These are phyloP conservation scores for Rhopilema esculentum DNA, from an alignment of 30 jellyfish, hydroid and myxozoan species.

Conservation along the genomic window DNA sequence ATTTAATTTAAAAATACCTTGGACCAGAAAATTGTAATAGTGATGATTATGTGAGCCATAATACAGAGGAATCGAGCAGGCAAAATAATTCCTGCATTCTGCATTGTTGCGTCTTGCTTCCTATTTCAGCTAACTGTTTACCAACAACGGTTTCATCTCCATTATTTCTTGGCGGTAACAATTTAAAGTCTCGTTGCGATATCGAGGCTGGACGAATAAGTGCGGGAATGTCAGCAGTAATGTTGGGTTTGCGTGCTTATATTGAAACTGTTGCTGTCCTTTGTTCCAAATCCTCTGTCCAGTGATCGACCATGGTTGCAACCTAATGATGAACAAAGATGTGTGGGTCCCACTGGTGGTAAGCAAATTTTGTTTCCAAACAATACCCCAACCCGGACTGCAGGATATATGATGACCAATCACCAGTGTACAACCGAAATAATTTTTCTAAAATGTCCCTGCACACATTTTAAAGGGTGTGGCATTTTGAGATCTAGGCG, in stretches of 20 bases:
- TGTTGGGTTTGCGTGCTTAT: not conserved
- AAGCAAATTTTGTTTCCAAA: not conserved
- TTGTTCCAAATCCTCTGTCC: not conserved
- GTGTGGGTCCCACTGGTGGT: constrained; percentile 66
- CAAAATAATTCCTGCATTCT: constrained; percentile 74
- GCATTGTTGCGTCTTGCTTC: constrained; percentile 14
- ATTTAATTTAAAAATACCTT: constrained; percentile 37
- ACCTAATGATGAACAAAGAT: constrained; percentile 15
- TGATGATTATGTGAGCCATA: constrained; percentile 75
- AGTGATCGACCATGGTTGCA: not conserved
- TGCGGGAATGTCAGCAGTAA: not conserved
- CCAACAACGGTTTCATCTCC: not conserved
- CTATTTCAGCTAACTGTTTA: not conserved
- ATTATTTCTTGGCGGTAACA: not conserved
- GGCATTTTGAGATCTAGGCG: no score
- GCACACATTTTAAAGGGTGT: no score
- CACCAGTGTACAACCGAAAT: not conserved
- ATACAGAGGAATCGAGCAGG: constrained; percentile 91
- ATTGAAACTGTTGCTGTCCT: not conserved
- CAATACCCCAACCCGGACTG: no score
- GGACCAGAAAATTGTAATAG: constrained; percentile 85
- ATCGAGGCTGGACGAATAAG: not conserved
- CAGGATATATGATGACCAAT: not conserved
- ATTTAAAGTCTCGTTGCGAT: not conserved
- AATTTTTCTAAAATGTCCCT: no score